Evolutionary conservation across 2,797 vertebrate genomes (phyloP), one percentile per base, ranked within the genome.

Genomic region (Ambastaia sidthimunki): DNA sequence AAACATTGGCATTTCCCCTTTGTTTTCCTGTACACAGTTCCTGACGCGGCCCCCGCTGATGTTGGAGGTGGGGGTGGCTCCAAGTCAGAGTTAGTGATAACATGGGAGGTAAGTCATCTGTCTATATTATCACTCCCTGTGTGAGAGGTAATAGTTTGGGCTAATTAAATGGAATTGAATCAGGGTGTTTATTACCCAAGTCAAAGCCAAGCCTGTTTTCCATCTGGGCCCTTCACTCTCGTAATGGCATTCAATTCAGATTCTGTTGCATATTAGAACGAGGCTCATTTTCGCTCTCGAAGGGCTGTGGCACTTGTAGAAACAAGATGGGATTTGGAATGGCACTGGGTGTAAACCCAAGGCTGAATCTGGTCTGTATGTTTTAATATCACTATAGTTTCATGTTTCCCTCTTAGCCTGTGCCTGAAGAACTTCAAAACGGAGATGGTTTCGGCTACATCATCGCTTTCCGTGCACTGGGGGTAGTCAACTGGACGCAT

Each of bases 361-460:
- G 52, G 66, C 48, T 60, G 70, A 88, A 89, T 87, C 84, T 87
- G 88, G 90, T 91, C 90, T 93, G 92, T 93, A 92, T 94, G 91
- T 95, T 95, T 94, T 94, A 94, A 93, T 94, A 94, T 93, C 92
- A 93, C 93, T 94, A 92, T 92, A 93, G 93, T 93, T 93, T 93
- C 93, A 91, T 93, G 91, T 93, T 93, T 91, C 72, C 91, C 89
- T 86, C 89, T 84, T 92, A 99, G 97, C 96, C 97, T 76, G 93
- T 99, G 82, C 96, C 97, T 0, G 97, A 99, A 91, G 97, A 99
- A 90, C 88, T 98, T 34, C 97, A 98, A 90, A 98, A 98, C 3
- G 97, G 97, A 54, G 96, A 96, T 74, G 97, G 97, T 50, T 99
- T 98, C 34, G 97, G 97, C n/a, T 99, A 98, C 82, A 97, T 99